Percentiles rank a stretch among this genome's conserved stretches.
Evolutionary conservation across 1,140 invertebrate species (phyloP).

Genomic region (Cydia strobilella): DNA sequence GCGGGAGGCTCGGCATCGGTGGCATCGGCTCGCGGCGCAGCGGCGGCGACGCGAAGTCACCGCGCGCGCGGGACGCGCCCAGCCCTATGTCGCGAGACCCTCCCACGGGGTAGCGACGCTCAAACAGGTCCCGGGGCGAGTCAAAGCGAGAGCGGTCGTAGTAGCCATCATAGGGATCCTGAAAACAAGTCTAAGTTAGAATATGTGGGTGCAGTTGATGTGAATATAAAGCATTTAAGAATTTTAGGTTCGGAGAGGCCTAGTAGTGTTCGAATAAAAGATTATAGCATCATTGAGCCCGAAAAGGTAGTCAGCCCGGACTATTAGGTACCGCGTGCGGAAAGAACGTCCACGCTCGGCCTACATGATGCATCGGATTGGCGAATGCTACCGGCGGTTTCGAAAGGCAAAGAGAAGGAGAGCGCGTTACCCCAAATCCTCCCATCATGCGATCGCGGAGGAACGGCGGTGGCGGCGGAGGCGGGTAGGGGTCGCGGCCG

Average conservation of each 20-base stretch:
- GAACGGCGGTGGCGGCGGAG: constrained; percentile 91
- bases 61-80: constrained; percentile 82
- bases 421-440: constrained; percentile 88
- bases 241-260: constrained; percentile 29
- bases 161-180: constrained; percentile 90
- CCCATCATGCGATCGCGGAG: constrained; percentile 92
- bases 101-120: constrained; percentile 87
- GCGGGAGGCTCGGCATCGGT: constrained; percentile 83
- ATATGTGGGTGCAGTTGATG: not conserved
- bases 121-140: constrained; percentile 88
- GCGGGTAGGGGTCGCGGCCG: constrained; percentile 90
- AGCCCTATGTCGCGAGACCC: constrained; percentile 82
- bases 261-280: constrained; percentile 34
- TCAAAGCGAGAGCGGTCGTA: constrained; percentile 88
- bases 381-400: constrained; percentile 44
- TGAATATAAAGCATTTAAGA: not conserved
- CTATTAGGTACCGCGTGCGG: constrained; percentile 55
- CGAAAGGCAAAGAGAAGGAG: constrained; percentile 50
- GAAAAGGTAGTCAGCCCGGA: constrained; percentile 48
- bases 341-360: constrained; percentile 54
- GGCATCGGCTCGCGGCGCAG: constrained; percentile 84
- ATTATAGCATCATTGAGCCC: constrained; percentile 60
- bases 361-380: constrained; percentile 55
- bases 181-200: constrained; percentile 44
- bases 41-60: constrained; percentile 84